phyloP scores from a whole-genome alignment of 1,140 invertebrate species.

The Meloidogyne exigua region DNA sequence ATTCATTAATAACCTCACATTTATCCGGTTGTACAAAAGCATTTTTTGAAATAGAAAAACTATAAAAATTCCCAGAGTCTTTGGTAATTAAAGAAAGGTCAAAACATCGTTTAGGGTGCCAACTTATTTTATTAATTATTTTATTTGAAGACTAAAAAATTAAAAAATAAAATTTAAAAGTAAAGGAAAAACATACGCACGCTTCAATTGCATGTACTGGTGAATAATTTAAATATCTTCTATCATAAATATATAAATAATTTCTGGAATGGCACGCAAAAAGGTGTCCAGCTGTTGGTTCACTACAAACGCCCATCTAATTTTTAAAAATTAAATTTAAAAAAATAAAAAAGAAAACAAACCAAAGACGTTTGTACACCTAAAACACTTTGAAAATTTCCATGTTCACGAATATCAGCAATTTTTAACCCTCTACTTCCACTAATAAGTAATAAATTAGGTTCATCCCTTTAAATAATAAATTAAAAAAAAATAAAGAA shows the following conservation, averaged over 20 bases:
- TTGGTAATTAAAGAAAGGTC: conserved; percentile 26
- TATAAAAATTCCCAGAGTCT: conserved; percentile 32
- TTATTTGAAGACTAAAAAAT: conserved; percentile 2
- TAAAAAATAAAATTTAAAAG: neutral
- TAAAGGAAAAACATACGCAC: conserved; percentile 19
- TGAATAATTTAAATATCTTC: conserved; percentile 19
- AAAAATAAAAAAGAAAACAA: neutral
- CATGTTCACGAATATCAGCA: conserved; percentile 35
- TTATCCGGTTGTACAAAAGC: conserved; percentile 14
- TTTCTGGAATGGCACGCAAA: conserved; percentile 35
- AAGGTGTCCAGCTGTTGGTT: conserved; percentile 30
- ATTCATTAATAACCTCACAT: neutral
- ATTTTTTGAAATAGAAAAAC: conserved; percentile 34
- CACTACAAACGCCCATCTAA: conserved; percentile 23
- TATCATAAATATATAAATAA: conserved; percentile 28
- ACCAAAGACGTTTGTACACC: conserved; percentile 16
- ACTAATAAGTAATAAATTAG: conserved; percentile 28
- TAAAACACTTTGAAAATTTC: conserved; percentile 27
- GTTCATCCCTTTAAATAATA: conserved; percentile 25
- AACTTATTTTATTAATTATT: conserved; percentile 24
- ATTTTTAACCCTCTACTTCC: conserved; percentile 20
- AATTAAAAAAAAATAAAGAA: conserved; percentile 9
- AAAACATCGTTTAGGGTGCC: conserved; percentile 21
- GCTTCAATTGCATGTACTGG: conserved; percentile 29
- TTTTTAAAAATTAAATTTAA: neutral